Evolutionary conservation across 23 tunicate genomes (phyloP).

Genomic region (Ciona savignyi): DNA sequence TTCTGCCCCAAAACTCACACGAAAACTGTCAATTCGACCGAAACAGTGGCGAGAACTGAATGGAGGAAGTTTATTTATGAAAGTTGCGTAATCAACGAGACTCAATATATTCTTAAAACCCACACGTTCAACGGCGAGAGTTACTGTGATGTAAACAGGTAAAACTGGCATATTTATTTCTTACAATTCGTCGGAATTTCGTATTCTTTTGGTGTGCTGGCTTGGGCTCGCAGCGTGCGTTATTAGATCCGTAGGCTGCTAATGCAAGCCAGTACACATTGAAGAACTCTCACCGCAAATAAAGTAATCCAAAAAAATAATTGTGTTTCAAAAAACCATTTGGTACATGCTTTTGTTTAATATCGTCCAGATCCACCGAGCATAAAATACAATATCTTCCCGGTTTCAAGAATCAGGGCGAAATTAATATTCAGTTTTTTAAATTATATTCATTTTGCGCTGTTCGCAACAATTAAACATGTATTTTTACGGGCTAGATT

Average conservation of each 20-base stretch:
- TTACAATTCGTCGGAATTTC: too few species aligned
- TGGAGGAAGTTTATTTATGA: not conserved
- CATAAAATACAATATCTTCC: too few species aligned
- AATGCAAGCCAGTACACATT: not conserved
- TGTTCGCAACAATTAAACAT: too few species aligned
- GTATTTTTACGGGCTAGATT: too few species aligned
- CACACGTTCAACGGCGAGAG: not conserved
- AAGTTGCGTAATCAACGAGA: not conserved
- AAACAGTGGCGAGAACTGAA: not conserved
- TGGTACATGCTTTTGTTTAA: too few species aligned
- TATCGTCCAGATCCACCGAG: too few species aligned
- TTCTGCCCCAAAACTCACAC: not conserved
- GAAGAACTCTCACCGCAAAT: not conserved
- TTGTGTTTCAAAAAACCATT: too few species aligned
- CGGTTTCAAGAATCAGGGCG: too few species aligned
- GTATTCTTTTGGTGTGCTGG: not conserved
- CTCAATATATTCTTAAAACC: not conserved
- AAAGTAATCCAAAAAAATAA: too few species aligned
- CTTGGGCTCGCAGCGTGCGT: not conserved
- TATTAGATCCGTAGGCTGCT: not conserved
- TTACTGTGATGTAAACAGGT: not conserved
- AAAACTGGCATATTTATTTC: not conserved
- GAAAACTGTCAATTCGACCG: not conserved
- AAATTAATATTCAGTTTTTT: too few species aligned
- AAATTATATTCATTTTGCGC: too few species aligned